Base-by-base conservation (phyloP, 2,797 vertebrate species). In the Enteromius thamalakanensis region DNA sequence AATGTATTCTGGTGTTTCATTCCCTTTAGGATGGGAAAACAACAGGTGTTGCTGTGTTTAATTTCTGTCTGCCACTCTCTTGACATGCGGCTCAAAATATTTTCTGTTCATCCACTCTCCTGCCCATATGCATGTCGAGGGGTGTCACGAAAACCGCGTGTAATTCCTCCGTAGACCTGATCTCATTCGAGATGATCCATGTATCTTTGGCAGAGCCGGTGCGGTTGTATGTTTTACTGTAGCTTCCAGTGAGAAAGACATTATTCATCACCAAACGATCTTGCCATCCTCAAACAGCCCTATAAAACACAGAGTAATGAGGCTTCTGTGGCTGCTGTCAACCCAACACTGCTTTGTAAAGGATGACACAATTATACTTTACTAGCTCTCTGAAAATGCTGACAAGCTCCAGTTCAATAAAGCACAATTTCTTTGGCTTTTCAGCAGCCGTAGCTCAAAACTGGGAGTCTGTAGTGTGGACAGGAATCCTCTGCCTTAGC, bases 311-410 rank as follows among this genome's bases (percentile, higher is more conserved):
- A 91, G 93, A 94, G 93, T 94, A 94, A 94, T 94, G 94, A 93
- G 91, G 92, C 92, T 92, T 92, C 92, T 90, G 88, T 91, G 90
- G 89, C 88, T 86, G 90, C 92, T 95, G 93, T 95, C 94, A 95
- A 87, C 91, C 88, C 90, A 87, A 92, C 92, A 92, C 92, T 92
- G 92, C 93, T 94, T 93, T 90, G 93, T 94, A 95, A 95, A 95
- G 93, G 91, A 95, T 95, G 94, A 94, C 92, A 95, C 94, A 94
- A 94, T 95, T 94, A 94, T 94, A 93, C 92, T 94, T 94, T 93
- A 95, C 93, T 92, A 94, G 93, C 93, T 94, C 90, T 92, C 85
- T 34, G 87, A 94, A 94, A 94, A 94, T 87, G 94, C 94, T 95
- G 94, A 95, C 94, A 93, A 92, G 91, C 90, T 87, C 81, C 82